A percentile compares a stretch with the other conserved stretches of the same genome.
phyloP scores from a whole-genome alignment of 2,888 invertebrate genomes.

The Hypomecis punctinalis region DNA sequence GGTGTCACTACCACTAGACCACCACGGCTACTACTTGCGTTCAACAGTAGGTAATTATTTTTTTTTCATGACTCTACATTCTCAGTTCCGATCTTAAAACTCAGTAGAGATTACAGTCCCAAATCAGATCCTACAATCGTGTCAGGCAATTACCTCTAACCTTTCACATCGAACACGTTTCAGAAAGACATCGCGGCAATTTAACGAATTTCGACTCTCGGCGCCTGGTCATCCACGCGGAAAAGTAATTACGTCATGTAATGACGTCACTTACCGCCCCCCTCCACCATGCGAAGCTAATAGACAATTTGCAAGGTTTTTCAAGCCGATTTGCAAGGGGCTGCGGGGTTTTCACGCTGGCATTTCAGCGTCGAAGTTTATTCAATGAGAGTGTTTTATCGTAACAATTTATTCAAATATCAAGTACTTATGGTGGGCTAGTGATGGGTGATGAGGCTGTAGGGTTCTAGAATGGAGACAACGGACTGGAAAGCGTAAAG shows the following conservation, averaged over 20 bases:
- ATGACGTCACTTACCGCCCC: conserved; percentile 80
- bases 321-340: conserved; percentile 59
- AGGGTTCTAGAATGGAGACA: too few relatives aligned
- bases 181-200: conserved; percentile 78
- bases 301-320: conserved; percentile 79
- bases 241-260: conserved; percentile 83
- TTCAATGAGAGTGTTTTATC: conserved; percentile 11
- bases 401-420: conserved; percentile 4
- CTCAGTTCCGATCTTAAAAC: too few relatives aligned
- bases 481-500: too few relatives aligned
- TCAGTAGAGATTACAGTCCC: conserved; percentile 6
- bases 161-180: conserved; percentile 60
- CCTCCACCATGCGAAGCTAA: conserved; percentile 63
- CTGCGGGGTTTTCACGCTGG: conserved; percentile 19
- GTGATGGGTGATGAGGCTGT: too few relatives aligned
- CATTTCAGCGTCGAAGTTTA: conserved; percentile 25
- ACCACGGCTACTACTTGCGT: too few relatives aligned
- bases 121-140: conserved; percentile 35
- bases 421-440: not conserved
- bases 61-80: too few relatives aligned
- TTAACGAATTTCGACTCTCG: conserved; percentile 76
- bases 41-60: too few relatives aligned
- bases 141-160: conserved; percentile 49
- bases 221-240: conserved; percentile 76
- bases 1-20: too few relatives aligned